Percentiles rank a stretch among this genome's conserved stretches.
Evolutionary conservation across 53 echinoderm and acorn worm genomes (phyloP).

Genomic region (Mesocentrotus franciscanus): DNA sequence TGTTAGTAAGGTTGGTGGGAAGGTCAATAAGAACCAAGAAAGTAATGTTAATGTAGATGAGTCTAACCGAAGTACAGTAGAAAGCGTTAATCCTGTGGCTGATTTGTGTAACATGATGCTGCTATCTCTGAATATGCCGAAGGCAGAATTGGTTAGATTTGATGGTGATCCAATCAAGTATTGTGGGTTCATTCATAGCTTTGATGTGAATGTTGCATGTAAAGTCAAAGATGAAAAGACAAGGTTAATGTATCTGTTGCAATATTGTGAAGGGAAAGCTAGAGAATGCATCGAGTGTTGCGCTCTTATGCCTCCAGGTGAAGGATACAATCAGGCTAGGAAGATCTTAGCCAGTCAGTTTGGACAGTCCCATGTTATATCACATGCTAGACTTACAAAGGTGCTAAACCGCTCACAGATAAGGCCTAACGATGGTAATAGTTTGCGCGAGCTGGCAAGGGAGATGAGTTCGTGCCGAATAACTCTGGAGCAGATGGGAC

Average conservation of each 20-base stretch:
- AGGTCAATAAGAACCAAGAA: conserved; percentile 49
- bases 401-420: not conserved
- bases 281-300: not conserved
- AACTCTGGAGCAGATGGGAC: conserved; percentile 34
- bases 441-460: conserved; percentile 55
- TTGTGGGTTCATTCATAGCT: conserved; percentile 6
- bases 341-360: not conserved
- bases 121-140: conserved; percentile 33
- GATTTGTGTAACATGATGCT: conserved; percentile 43
- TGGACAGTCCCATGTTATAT: not conserved
- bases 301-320: not conserved
- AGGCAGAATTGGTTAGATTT: not conserved
- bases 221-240: not conserved
- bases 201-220: conserved; percentile 10
- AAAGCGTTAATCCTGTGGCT: not conserved
- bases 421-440: conserved; percentile 55
- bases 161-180: conserved; percentile 19
- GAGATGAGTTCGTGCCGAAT: conserved; percentile 40
- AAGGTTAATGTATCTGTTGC: not conserved
- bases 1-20: not conserved
- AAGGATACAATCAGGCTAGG: not conserved
- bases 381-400: not conserved
- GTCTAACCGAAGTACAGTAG: not conserved
- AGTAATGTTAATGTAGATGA: not conserved
- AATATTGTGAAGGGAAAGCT: conserved; percentile 21